A percentile compares a stretch with the other conserved stretches of the same genome.
These are phyloP conservation scores for Phrynosoma platyrhinos DNA, from an alignment of 2,113 vertebrate species.

Conservation along the genomic window DNA sequence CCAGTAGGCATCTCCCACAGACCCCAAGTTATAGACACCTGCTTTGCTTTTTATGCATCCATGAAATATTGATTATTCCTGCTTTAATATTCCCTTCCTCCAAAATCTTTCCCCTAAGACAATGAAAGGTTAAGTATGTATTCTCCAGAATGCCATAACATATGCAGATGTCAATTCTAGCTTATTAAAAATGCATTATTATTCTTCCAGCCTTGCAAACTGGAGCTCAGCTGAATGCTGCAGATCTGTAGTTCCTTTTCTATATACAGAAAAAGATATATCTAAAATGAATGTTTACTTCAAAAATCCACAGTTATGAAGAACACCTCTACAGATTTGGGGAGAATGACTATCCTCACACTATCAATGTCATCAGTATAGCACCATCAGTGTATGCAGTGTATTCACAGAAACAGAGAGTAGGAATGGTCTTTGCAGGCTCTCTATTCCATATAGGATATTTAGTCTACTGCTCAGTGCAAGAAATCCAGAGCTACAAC, in stretches of 20 bases:
- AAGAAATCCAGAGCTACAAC: background rate
- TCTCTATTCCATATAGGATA: background rate
- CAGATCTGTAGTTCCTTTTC: constrained; percentile 3
- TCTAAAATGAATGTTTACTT: constrained; percentile 9
- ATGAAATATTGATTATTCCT: too few species aligned
- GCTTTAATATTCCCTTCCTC: background rate
- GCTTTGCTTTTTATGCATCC: too few species aligned
- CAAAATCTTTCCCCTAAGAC: constrained; percentile 5
- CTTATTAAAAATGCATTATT: constrained; percentile 14
- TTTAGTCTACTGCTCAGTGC: background rate
- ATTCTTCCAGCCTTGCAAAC: constrained; percentile 13
- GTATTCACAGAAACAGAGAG: background rate
- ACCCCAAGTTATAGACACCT: too few species aligned
- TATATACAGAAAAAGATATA: rapidly evolving
- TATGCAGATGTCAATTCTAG: constrained; percentile 14
- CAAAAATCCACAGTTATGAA: background rate
- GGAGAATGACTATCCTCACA: too few species aligned
- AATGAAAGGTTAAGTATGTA: constrained; percentile 9
- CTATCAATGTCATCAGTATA: too few species aligned
- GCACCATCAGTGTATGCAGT: background rate
- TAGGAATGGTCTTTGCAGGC: background rate
- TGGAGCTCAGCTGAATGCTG: constrained; percentile 29
- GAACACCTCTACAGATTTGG: too few species aligned
- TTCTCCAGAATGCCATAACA: constrained; percentile 1
- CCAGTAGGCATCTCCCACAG: too few species aligned